phyloP scores from a whole-genome alignment of 2,888 invertebrate species.

The Troglohyphantes excavatus region DNA sequence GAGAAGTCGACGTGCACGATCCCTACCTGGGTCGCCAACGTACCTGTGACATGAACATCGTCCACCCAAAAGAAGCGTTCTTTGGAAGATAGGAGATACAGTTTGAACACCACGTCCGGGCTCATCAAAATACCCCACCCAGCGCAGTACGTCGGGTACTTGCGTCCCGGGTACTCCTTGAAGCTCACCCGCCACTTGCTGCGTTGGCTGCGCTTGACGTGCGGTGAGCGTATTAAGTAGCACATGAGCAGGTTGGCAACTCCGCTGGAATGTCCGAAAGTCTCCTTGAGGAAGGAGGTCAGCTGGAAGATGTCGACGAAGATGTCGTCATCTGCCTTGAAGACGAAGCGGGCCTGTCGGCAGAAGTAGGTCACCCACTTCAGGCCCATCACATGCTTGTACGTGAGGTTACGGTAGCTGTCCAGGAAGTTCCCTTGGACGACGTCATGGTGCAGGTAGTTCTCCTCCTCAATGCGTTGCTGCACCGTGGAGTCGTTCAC shows the following conservation, averaged over 20 bases:
- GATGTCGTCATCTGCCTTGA: slow-evolving; percentile 84
- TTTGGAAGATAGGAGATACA: slow-evolving; percentile 80
- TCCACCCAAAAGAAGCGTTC: slow-evolving; percentile 84
- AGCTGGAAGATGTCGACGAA: slow-evolving; percentile 83
- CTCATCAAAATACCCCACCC: slow-evolving; percentile 83
- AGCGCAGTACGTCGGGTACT: slow-evolving; percentile 83
- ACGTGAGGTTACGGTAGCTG: slow-evolving; percentile 83
- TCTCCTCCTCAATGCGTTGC: slow-evolving; percentile 78
- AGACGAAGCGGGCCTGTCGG: slow-evolving; percentile 81
- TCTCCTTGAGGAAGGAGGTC: slow-evolving; percentile 79
- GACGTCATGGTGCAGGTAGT: slow-evolving; percentile 79
- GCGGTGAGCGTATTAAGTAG: slow-evolving; percentile 79
- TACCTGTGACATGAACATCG: slow-evolving; percentile 84
- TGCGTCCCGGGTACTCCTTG: slow-evolving; percentile 82
- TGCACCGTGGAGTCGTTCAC: slow-evolving; percentile 71
- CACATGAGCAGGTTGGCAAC: slow-evolving; percentile 80
- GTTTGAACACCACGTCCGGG: slow-evolving; percentile 80
- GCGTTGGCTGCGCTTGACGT: slow-evolving; percentile 81
- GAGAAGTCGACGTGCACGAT: slow-evolving; percentile 80
- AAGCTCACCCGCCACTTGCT: slow-evolving; percentile 83
- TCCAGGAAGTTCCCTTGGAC: slow-evolving; percentile 82
- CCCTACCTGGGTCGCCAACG: slow-evolving; percentile 79
- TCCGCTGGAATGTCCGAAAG: slow-evolving; percentile 64
- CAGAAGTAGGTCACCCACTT: slow-evolving; percentile 83
- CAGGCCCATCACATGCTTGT: slow-evolving; percentile 83